These are phyloP conservation scores for Cephalopholis sonnerati DNA, from an alignment of 2,113 vertebrate species.

Conservation along the genomic window DNA sequence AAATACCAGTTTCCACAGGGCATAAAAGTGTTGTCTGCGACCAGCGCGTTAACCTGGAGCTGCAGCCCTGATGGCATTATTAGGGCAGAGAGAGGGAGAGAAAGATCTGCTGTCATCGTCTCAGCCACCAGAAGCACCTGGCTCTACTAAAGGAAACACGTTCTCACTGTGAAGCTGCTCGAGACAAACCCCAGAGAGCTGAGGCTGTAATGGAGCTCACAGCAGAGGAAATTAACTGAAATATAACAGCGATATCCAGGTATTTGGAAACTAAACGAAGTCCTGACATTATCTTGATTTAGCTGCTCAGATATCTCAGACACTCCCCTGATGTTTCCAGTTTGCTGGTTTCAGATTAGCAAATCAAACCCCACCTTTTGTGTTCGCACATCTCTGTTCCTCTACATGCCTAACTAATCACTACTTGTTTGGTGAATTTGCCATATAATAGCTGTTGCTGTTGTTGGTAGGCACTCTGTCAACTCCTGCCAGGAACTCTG, in stretches of 20 bases:
- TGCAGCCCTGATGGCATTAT: conserved; percentile 38
- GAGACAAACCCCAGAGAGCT: conserved; percentile 1
- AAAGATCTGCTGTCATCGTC: conserved; percentile 13
- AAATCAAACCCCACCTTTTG: conserved; percentile 2
- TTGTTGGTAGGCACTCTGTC: conserved; percentile 1
- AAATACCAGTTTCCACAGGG: conserved; percentile 49
- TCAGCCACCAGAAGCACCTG: conserved; percentile 11
- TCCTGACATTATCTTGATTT: neutral
- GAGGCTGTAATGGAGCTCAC: conserved; percentile 14
- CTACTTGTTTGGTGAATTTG: conserved; percentile 12
- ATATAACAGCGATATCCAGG: neutral
- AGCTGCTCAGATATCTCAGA: conserved; percentile 2
- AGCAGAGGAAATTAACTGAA: conserved; percentile 1
- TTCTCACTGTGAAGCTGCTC: conserved; percentile 14
- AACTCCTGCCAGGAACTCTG: conserved; percentile 3
- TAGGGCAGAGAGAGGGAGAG: conserved; percentile 38
- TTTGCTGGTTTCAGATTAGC: neutral
- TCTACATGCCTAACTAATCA: conserved; percentile 23
- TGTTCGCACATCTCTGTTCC: neutral
- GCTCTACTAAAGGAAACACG: conserved; percentile 4
- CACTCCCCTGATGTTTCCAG: neutral
- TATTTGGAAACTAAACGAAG: neutral
- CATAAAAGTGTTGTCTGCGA: conserved; percentile 50
- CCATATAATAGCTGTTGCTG: neutral
- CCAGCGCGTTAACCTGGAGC: conserved; percentile 23